Conservation (phyloP, 2,888 invertebrate species). For the Ashinkailepas kermadecensis region DNA sequence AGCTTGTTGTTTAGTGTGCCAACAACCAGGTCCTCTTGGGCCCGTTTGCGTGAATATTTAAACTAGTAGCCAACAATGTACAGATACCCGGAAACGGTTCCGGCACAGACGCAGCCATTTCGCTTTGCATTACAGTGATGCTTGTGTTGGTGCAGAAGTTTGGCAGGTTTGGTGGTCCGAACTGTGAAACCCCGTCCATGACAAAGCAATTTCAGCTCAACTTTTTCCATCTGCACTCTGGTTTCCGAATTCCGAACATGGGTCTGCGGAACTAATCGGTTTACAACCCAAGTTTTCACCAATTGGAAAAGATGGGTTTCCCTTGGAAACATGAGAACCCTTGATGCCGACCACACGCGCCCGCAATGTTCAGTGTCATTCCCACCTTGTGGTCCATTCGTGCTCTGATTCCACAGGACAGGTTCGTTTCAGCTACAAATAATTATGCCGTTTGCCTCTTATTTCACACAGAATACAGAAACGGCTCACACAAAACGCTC, state of each 20-base stretch:
- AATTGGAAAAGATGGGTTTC: background rate
- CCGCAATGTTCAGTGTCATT: background rate
- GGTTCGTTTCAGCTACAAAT: no score
- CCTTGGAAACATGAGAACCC: background rate
- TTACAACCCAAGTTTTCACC: background rate
- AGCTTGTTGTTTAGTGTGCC: no score
- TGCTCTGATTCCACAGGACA: background rate
- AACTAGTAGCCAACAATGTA: no score
- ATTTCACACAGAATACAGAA: no score
- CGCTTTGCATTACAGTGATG: no score
- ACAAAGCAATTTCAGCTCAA: background rate
- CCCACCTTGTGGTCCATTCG: background rate
- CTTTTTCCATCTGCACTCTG: slow-evolving; percentile 3
- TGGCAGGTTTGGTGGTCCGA: background rate
- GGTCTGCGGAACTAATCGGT: background rate
- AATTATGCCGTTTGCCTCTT: no score
- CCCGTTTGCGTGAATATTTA: no score
- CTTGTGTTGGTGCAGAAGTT: background rate
- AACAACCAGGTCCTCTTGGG: no score
- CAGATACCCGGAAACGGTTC: no score
- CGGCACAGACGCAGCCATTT: no score
- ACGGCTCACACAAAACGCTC: no score
- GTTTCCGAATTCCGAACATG: background rate
- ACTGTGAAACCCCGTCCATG: background rate
- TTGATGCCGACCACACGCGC: background rate